Percentiles rank a stretch among this genome's conserved stretches.
Evolutionary conservation across 2,888 invertebrate genomes (phyloP).

Genomic region (Hydrotaea diabolus): DNA sequence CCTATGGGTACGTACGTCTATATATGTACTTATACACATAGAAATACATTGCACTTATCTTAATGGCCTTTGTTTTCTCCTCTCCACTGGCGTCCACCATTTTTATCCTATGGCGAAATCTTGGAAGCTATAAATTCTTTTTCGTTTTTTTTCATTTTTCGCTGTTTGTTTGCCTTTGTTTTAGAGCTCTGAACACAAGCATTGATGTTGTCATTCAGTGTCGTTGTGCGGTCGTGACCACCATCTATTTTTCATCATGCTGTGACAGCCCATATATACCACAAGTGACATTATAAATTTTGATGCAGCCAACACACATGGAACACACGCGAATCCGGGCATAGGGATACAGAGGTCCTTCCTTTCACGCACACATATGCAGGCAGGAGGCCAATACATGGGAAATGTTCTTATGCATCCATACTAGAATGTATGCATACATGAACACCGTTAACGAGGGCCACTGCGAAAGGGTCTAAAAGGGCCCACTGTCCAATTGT

Average conservation of each 20-base stretch:
- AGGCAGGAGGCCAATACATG: constrained; percentile 6
- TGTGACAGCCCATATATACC: constrained; percentile 65
- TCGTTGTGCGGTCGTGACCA: constrained; percentile 60
- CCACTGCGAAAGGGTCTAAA: neutral
- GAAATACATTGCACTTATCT: neutral
- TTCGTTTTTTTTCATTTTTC: neutral
- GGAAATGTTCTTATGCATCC: neutral
- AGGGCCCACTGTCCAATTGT: too few species aligned
- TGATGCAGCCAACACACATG: constrained; percentile 72
- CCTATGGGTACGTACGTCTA: too few species aligned
- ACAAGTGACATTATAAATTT: constrained; percentile 77
- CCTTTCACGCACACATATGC: constrained; percentile 39
- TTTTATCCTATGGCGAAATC: constrained; percentile 21
- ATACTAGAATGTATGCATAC: neutral
- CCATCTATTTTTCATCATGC: constrained; percentile 66
- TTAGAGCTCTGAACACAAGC: constrained; percentile 35
- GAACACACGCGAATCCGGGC: neutral
- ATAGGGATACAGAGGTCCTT: constrained; percentile 1
- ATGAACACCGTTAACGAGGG: neutral
- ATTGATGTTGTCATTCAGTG: constrained; percentile 53
- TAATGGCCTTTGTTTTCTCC: constrained; percentile 15
- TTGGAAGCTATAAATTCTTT: constrained; percentile 23
- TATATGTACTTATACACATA: too few species aligned
- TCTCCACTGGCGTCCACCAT: neutral
- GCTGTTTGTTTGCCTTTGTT: constrained; percentile 13